phyloP scores from a whole-genome alignment of 2,797 vertebrate genomes.

The Steatocranus sp. region DNA sequence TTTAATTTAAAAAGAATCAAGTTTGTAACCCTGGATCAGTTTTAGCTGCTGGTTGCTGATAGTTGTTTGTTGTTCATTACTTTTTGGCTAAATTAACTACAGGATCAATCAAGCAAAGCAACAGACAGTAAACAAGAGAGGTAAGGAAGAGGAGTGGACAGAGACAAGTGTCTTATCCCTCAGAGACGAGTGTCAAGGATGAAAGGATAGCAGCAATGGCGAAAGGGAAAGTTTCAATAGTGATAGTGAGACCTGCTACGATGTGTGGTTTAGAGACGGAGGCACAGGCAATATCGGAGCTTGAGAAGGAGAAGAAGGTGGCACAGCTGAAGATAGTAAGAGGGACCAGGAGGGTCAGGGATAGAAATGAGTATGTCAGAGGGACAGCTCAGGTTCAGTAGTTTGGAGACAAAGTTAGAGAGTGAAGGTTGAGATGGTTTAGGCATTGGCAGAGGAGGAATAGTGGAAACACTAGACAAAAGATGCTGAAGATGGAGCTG shows the following conservation, averaged over 20 bases:
- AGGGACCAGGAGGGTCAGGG: background rate
- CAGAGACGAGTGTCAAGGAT: background rate
- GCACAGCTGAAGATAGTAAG: background rate
- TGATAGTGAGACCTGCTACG: background rate
- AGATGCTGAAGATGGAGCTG: background rate
- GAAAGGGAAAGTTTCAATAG: background rate
- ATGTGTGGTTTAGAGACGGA: background rate
- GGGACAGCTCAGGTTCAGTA: background rate
- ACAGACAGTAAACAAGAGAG: background rate
- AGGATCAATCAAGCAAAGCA: background rate
- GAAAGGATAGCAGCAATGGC: background rate
- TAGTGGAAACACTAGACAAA: background rate
- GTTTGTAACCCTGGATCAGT: background rate
- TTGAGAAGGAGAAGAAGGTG: background rate
- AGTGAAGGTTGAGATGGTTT: background rate
- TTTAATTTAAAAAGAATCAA: background rate
- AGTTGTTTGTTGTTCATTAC: background rate
- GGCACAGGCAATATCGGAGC: background rate
- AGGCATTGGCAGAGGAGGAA: background rate
- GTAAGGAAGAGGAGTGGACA: background rate
- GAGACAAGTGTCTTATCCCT: background rate
- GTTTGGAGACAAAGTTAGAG: background rate
- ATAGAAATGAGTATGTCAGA: background rate
- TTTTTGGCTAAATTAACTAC: background rate
- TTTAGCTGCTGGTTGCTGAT: background rate